These are phyloP conservation scores for Psilopsiagon aymara DNA, from an alignment of 2,113 vertebrate genomes.

Conservation along the genomic window DNA sequence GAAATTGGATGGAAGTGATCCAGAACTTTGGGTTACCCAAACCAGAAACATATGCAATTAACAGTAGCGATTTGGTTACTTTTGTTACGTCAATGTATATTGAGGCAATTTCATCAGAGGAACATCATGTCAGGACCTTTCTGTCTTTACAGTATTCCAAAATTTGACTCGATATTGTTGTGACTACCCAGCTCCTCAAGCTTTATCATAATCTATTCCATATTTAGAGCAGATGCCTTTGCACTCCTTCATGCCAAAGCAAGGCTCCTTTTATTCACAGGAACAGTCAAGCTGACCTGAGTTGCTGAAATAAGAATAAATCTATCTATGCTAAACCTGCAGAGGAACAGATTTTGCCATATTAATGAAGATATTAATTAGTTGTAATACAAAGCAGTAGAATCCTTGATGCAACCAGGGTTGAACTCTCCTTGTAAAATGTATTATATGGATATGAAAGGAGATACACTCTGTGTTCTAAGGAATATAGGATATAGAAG, in stretches of 20 bases:
- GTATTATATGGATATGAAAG: not conserved
- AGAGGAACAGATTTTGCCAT: not conserved
- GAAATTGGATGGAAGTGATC: constrained; percentile 41
- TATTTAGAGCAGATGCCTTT: not conserved
- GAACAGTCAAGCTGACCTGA: not conserved
- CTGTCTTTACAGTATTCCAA: not conserved
- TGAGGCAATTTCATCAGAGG: not conserved
- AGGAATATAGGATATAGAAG: not conserved
- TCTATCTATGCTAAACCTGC: not conserved
- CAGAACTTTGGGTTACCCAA: constrained; percentile 6
- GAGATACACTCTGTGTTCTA: rapidly evolving
- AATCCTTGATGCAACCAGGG: not conserved
- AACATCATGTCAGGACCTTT: not conserved
- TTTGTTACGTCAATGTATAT: rapidly evolving
- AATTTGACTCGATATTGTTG: not conserved
- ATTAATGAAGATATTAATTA: not conserved
- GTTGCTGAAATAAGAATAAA: not conserved
- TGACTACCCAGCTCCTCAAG: not conserved
- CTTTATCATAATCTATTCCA: not conserved
- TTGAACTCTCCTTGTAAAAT: not conserved
- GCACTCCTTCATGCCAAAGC: not conserved
- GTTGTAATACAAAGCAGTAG: not conserved
- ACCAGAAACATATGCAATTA: not conserved
- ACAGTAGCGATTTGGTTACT: rapidly evolving
- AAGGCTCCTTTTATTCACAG: not conserved